Conservation (phyloP, 2,888 invertebrate species). For the Hololepta plana region DNA sequence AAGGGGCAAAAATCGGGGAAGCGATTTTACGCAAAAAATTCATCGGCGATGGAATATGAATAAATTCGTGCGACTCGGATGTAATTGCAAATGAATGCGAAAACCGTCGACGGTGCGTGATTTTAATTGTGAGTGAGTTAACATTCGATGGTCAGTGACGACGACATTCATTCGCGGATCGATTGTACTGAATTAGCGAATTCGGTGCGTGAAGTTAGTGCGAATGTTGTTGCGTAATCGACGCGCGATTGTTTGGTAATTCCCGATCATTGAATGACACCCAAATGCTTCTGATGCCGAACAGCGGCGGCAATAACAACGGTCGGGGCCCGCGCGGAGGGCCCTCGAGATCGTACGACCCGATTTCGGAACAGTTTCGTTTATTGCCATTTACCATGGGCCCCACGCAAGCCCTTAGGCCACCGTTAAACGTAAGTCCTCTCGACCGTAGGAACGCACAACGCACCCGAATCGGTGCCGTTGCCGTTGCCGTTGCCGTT, state of each 20-base stretch:
- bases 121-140: too few species aligned
- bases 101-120: too few species aligned
- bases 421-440: slow-evolving; percentile 12
- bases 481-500: slow-evolving; percentile 1
- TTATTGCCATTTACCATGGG: too few species aligned
- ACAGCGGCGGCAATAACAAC: slow-evolving; percentile 14
- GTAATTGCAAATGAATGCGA: too few species aligned
- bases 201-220: slow-evolving; percentile 14
- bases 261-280: slow-evolving; percentile 6
- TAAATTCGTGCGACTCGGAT: too few species aligned
- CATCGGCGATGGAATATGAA: too few species aligned
- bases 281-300: slow-evolving; percentile 16
- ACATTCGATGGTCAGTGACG: too few species aligned
- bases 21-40: too few species aligned
- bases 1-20: too few species aligned
- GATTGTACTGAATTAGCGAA: slow-evolving; percentile 12
- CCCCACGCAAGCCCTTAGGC: slow-evolving; percentile 6
- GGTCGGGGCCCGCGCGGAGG: slow-evolving; percentile 11
- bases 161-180: slow-evolving; percentile 15
- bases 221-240: neutral
- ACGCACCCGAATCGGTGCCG: too few species aligned
- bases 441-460: too few species aligned
- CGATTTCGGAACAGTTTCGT: slow-evolving; percentile 9
- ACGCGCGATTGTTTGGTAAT: slow-evolving; percentile 1
- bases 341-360: slow-evolving; percentile 10